These are phyloP conservation scores for Eupsittula cactorum DNA, from an alignment of 2,113 vertebrate species.

Conservation along the genomic window DNA sequence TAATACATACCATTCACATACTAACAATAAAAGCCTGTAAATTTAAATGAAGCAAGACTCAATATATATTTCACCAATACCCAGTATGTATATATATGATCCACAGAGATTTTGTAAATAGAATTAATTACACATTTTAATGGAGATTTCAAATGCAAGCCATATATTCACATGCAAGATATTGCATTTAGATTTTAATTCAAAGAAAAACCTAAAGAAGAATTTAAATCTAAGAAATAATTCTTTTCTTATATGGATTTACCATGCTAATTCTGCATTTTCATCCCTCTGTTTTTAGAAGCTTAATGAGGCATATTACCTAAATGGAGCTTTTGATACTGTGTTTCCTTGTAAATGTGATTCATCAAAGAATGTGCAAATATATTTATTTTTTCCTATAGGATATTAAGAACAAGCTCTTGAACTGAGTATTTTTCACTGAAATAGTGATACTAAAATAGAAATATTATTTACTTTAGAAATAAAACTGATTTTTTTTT, in stretches of 20 bases:
- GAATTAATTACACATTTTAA: neutral
- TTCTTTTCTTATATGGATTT: neutral
- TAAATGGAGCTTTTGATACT: constrained; percentile 13
- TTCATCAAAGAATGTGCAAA: neutral
- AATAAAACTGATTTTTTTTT: neutral
- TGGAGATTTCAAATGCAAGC: neutral
- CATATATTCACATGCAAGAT: neutral
- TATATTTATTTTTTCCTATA: neutral
- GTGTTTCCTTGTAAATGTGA: constrained; percentile 1
- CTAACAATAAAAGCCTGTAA: neutral
- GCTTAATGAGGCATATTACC: neutral
- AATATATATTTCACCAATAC: neutral
- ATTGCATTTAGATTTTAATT: neutral
- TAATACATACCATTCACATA: neutral
- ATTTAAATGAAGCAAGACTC: neutral
- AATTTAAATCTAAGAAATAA: neutral
- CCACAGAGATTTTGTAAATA: neutral
- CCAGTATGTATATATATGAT: neutral
- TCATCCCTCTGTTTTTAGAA: neutral
- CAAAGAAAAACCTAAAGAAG: neutral
- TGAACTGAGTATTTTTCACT: neutral
- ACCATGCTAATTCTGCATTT: constrained; percentile 6
- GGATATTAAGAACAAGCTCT: neutral
- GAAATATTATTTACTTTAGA: neutral
- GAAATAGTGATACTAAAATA: neutral